Percentiles rank a stretch among this genome's conserved stretches.
These are phyloP conservation scores for Xestia sexstrigata DNA, from an alignment of 2,888 invertebrate genomes.

Conservation along the genomic window DNA sequence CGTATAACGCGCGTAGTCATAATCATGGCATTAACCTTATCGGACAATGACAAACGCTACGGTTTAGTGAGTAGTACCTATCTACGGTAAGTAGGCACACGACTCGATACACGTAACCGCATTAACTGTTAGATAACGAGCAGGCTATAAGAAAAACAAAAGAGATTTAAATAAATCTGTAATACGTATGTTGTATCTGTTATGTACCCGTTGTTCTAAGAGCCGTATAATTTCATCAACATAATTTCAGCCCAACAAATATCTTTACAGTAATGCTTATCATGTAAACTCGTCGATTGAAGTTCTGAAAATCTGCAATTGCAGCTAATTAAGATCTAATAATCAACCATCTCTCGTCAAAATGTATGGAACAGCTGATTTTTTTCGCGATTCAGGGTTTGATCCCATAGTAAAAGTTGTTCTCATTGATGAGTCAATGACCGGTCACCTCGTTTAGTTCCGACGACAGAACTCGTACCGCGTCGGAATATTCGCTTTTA, in stretches of 20 bases:
- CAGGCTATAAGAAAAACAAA: constrained; percentile 9
- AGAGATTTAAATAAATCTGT: background rate
- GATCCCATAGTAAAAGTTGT: no score
- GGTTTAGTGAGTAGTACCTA: constrained; percentile 37
- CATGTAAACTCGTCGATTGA: background rate
- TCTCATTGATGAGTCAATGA: no score
- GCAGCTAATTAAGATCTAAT: no score
- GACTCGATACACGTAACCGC: constrained; percentile 42
- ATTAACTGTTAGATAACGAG: constrained; percentile 51
- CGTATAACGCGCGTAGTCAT: constrained; percentile 43
- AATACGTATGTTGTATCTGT: background rate
- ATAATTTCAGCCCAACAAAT: background rate
- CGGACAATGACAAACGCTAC: constrained; percentile 64
- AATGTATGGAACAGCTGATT: no score
- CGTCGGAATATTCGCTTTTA: no score
- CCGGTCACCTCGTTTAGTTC: no score
- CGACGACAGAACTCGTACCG: no score
- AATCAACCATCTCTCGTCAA: no score
- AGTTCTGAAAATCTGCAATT: background rate
- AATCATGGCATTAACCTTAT: constrained; percentile 69
- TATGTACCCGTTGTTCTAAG: background rate
- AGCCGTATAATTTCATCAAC: background rate
- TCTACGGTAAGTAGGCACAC: constrained; percentile 22
- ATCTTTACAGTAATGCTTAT: background rate
- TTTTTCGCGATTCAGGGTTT: no score